These are phyloP conservation scores for Leptopilina drosophilae DNA, from an alignment of 2,888 invertebrate species.

Conservation along the genomic window DNA sequence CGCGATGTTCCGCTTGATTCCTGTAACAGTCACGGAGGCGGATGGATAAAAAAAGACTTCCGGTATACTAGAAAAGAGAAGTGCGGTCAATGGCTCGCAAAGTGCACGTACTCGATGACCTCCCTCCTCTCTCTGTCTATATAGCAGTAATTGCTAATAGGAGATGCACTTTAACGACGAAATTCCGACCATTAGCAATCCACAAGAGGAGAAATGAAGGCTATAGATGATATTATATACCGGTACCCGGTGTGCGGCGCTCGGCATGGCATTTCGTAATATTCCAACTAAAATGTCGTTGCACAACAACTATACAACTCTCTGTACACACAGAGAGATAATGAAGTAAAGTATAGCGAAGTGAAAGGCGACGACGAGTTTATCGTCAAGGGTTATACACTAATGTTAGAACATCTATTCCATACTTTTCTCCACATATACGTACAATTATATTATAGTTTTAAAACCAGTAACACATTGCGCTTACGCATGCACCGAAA, in stretches of 20 bases:
- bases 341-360: constrained; percentile 65
- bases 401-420: constrained; percentile 21
- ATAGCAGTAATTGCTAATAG: not conserved
- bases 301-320: constrained; percentile 65
- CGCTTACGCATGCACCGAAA: constrained; percentile 25
- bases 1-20: constrained; percentile 26
- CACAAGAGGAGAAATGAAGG: constrained; percentile 3
- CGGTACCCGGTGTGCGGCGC: not conserved
- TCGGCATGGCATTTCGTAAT: constrained; percentile 12
- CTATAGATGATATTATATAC: not conserved
- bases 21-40: constrained; percentile 19
- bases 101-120: constrained; percentile 11
- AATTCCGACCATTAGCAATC: constrained; percentile 6
- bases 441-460: not conserved
- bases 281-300: constrained; percentile 66
- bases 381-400: constrained; percentile 44
- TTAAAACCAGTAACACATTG: constrained; percentile 7
- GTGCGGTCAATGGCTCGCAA: constrained; percentile 24
- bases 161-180: constrained; percentile 17
- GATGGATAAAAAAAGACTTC: constrained; percentile 25
- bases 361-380: constrained; percentile 71
- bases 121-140: not conserved
- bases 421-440: constrained; percentile 5
- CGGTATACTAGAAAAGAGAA: constrained; percentile 9
- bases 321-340: constrained; percentile 55